Base-by-base conservation (phyloP, 1,140 invertebrate species). In the Panagrolaimus sp. region DNA sequence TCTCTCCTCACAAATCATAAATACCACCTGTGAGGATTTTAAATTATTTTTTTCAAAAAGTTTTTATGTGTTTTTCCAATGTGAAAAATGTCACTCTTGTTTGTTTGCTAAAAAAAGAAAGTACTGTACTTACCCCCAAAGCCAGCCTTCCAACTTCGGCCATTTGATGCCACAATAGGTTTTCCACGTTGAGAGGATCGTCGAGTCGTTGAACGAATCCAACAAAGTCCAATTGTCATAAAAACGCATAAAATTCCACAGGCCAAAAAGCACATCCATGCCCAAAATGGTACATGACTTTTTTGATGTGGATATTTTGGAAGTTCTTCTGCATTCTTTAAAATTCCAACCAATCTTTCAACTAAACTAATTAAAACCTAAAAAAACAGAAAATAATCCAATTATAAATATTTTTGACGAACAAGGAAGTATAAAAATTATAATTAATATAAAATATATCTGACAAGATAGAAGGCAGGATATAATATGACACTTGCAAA, bases 211-310 rank as follows among this genome's bases (percentile, higher is more conserved):
- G 32, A 58, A 8, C 69, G 68, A 44, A 71, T 71, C 48, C 47
- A 47, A 52, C 63, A 71, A 10, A 71, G 45, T 3, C 70, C 38
- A 21, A 71, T 43, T 10, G 52, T 65, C 70, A 71, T 71, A 26
- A 71, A 44, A 24, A 43, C 48, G 24, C 48, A 71, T 0, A 52
- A 12, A 15, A 71, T 24, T 21, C 66, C 69, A 55, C 70, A 71
- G 3, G 46, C 21, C 38, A 48, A 46, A 44, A 71, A 71, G 3
- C 21, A 12, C 12, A 68, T 64, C 70, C 70, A 71, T 24, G 70
- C 70, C 70, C 70, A 71, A 21, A 72, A 52, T 15, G 70, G 70
- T 1, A 71, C 55, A 52, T 71, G 69, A 63, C 21, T 63, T 28
- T 52, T 47, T n/a, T 43, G 26, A 43, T 43, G 64, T 12, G 68